These are phyloP conservation scores for Caenorhabditis brenneri DNA, from an alignment of 1,140 invertebrate species.

Conservation along the genomic window DNA sequence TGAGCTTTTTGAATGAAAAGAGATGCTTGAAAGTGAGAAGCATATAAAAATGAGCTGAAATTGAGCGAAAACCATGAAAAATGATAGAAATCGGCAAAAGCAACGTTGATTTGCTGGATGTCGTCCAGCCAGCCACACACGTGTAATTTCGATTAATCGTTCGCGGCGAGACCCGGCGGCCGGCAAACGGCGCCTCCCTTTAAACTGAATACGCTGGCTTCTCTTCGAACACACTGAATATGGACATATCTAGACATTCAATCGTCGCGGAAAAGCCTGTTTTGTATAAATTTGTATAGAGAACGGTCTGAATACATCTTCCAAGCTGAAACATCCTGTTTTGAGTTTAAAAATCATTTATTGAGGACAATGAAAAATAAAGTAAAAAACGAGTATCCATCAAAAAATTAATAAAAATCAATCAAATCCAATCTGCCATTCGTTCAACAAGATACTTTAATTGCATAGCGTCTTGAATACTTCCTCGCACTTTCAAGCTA, in stretches of 20 bases:
- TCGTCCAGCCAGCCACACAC: conserved; percentile 44
- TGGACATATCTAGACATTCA: background rate
- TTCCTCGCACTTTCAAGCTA: conserved; percentile 43
- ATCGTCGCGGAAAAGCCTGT: background rate
- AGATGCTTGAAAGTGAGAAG: background rate
- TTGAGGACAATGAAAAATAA: background rate
- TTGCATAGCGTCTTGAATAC: conserved; percentile 50
- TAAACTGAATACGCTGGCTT: background rate
- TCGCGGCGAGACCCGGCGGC: conserved; percentile 40
- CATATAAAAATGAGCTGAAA: background rate
- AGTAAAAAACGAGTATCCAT: background rate
- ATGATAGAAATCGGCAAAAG: background rate
- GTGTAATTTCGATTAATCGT: conserved; percentile 45
- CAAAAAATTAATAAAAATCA: too few relatives aligned
- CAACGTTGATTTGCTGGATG: conserved; percentile 36
- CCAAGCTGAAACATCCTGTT: background rate
- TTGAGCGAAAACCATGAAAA: background rate
- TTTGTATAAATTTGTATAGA: background rate
- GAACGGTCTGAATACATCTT: background rate
- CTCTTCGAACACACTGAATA: background rate
- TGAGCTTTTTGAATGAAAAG: background rate
- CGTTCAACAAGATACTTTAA: conserved; percentile 49
- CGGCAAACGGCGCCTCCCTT: conserved; percentile 10
- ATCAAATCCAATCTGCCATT: conserved; percentile 42
- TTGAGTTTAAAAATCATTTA: background rate